Base-by-base conservation (phyloP, 2,888 invertebrate species). In the Embidobia sp. region DNA sequence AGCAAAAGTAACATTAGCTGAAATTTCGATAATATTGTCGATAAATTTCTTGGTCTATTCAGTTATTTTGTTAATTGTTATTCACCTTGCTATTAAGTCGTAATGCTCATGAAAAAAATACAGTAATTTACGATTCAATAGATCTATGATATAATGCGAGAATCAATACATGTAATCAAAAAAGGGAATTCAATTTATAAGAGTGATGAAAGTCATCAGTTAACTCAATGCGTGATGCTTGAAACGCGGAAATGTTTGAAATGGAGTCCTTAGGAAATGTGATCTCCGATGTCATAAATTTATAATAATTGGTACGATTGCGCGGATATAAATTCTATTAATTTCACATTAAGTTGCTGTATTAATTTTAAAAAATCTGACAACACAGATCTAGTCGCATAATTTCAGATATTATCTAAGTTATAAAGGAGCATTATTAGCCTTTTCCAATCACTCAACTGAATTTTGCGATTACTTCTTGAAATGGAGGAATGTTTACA, bases 81-180 rank as follows among this genome's bases (percentile, higher is more conserved):
- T n/a, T n/a, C 53, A 37, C 15, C 18, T 8, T 13, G 37, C 5
- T 1, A 37, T 51, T 19, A 37, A 55, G 42, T 42, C 10, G 6
- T 11, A 42, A 55, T 42, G 27, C n/a, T 42, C 42, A 42, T 42
- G 42, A 42, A 55, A 55, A 55, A 29, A 42, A 55, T 10, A 55
- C 10, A 16, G 33, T 53, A 37, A 37, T 11, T 37, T 26, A 11
- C 10, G 53, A 53, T 53, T 22, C n/a, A 35, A 33, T 46, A 33
- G 33, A 46, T 59, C 35, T 46, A 35, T n/a, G n/a, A n/a, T n/a
- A n/a, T n/a, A n/a, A 35, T 59, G 22, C 15, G 26, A 10, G 0
- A n/a, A 33, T 59, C 59, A 26, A 59, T 46, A 59, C 15, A 26
- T 46, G 3, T 42, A 59, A 46, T 59, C 19, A 44, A 55, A 40